Evolutionary conservation across 2,113 vertebrate genomes (phyloP), one percentile per base, ranked within the genome.

Genomic region (Toxotes jaculatrix): DNA sequence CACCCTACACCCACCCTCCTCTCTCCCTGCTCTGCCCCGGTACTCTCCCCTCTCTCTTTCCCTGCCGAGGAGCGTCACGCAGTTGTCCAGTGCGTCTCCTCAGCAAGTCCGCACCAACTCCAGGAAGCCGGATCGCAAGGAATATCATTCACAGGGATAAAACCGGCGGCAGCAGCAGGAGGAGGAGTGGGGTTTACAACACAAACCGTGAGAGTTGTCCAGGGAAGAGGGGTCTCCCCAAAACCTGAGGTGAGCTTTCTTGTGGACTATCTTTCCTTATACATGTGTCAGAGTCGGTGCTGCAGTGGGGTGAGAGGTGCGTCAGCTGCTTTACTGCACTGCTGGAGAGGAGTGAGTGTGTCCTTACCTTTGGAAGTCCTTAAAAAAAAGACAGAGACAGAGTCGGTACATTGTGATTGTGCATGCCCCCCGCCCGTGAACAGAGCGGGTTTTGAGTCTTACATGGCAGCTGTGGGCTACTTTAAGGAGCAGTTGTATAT

Each of bases 161-260:
- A 23, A 27, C 6, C 45, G 6, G 8, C 32, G 55, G 9, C 8
- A 74, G 67, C 4, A 43, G 51, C 6, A 65, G 64, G 51, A 60
- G 66, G 17, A 66, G 38, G 40, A 56, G 43, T 60, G 64, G 51
- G 57, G 45, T 17, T 7, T 1, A 49, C 64, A 3, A 60, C 57
- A 80, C 49, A 23, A 57, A 77, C 55, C 17, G 32, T 5, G 32
- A 83, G 56, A 69, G 64, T 42, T 53, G 72, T 79, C 79, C 79
- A 74, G 87, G 85, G 87, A 85, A 83, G 80, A 84, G 88, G 88
- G 90, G 83, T 80, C 89, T 89, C 90, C 90, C 87, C 84, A 74
- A 82, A 92, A 85, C 87, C 90, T 78, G 77, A 93, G 94, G 94
- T 95, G 70, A 94, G 93, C 62, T 56, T 34, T 61, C 23, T 1